Base-by-base conservation (phyloP, 1,140 invertebrate species). In the Eupeodes corollae region DNA sequence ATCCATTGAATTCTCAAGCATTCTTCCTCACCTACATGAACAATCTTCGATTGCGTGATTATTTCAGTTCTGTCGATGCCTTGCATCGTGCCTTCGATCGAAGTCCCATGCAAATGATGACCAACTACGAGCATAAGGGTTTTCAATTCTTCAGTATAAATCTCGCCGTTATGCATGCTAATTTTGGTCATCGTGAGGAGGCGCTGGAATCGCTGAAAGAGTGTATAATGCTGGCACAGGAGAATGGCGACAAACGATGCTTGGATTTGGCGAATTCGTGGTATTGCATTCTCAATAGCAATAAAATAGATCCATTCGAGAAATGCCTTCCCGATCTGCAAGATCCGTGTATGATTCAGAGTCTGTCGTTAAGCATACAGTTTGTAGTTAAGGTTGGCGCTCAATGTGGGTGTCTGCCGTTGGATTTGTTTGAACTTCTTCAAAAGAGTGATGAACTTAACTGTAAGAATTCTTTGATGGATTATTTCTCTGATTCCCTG, bases 11-110 rank as follows among this genome's bases (percentile, higher is more conserved):
- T 62, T 79, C 86, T 11, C 88, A 91, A 72, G 83, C 87, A 80
- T 88, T 94, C 75, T 94, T 88, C 63, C 71, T 96, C 26, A 89
- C 85, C 57, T 96, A 91, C 62, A 70, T 95, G 54, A 95, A 94
- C 68, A 90, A 83, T 58, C 67, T 94, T 35, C 72, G 91, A 26
- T 79, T 90, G 5, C 85, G 85, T 58, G 91, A 95, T 66, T 89
- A 88, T 63, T 86, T 84, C 59, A 88, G 86, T 2, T 84, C 90
- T 0, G 64, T 90, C 46, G 80, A 88, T 54, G 86, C 84, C 52
- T 70, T 94, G 1, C 86, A 88, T 70, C 83, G 90, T 56, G 88
- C 85, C 59, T 88, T 91, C 61, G 88, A 92, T 65, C 77, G 86
- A 48, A 78, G 78, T 42, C 74, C 77, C 5, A 72, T 57, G 47